A percentile compares a stretch with the other conserved stretches of the same genome.
phyloP scores from a whole-genome alignment of 2,113 vertebrate genomes.

The Gopherus flavomarginatus region DNA sequence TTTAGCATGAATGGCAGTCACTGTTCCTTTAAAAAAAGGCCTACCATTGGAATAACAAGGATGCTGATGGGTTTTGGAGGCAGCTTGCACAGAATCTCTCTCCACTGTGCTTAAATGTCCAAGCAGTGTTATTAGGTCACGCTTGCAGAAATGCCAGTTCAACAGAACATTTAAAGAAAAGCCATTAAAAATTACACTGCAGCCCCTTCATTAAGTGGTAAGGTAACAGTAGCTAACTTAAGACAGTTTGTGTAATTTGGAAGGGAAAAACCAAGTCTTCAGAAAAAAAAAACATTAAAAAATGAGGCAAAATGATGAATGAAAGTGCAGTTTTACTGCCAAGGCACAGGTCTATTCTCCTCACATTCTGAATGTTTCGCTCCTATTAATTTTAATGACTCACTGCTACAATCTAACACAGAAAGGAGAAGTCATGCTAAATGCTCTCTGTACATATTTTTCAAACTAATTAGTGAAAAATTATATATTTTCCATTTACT shows the following conservation, averaged over 20 bases:
- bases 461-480: not conserved
- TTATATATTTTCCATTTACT: not conserved
- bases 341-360: not conserved
- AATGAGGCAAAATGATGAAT: no score
- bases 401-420: not conserved
- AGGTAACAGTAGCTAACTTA: no score
- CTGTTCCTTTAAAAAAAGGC: not conserved
- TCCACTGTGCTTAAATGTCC: not conserved
- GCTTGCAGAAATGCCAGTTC: not conserved
- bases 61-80: not conserved
- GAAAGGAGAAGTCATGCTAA: not conserved
- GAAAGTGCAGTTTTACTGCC: not conserved
- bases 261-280: no score
- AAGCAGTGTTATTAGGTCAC: not conserved
- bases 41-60: not conserved
- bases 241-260: no score
- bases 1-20: not conserved
- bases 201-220: no score
- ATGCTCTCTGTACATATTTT: not conserved
- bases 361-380: not conserved
- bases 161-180: not conserved
- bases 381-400: not conserved
- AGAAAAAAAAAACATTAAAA: no score
- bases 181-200: no score
- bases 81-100: not conserved